Evolutionary conservation across 92 coral and sea anemone genomes (phyloP).

Genomic region (Epizoanthus fatuus): DNA sequence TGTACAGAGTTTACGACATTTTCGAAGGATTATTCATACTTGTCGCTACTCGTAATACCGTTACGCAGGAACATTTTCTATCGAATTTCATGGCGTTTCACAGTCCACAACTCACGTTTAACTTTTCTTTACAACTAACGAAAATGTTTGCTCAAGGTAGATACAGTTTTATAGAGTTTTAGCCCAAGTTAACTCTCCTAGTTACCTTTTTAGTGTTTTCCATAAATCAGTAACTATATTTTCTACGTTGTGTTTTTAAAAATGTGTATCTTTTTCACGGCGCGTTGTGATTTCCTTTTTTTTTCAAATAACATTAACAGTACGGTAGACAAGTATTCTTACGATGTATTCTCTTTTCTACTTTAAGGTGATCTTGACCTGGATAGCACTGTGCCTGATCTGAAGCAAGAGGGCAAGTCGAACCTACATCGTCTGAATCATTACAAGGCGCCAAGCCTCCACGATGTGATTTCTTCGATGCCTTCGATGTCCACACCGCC

Average conservation of each 20-base stretch:
- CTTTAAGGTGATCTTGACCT: conserved; percentile 96
- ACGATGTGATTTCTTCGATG: conserved; percentile 83
- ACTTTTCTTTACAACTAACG: conserved; percentile 26
- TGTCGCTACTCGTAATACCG: not conserved
- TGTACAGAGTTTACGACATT: conserved; percentile 8
- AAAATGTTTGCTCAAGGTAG: conserved; percentile 33
- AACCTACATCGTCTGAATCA: conserved; percentile 93
- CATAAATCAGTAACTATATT: not conserved
- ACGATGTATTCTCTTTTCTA: conserved; percentile 56
- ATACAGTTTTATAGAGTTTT: not conserved
- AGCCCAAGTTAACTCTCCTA: not conserved
- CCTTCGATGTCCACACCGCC: conserved; percentile 95
- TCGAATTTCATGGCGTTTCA: conserved; percentile 10
- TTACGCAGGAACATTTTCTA: not conserved
- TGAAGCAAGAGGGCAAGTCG: conserved; percentile 95
- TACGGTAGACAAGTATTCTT: not conserved
- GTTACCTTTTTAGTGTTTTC: not conserved
- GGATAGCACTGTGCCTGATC: conserved; percentile 94
- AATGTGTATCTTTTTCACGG: not conserved
- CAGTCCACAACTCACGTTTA: conserved; percentile 23
- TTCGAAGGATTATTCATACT: conserved; percentile 27
- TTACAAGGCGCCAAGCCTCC: conserved; percentile 96
- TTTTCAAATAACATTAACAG: not conserved
- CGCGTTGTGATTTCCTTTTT: not conserved
- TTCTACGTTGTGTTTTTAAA: not conserved